A percentile compares a stretch with the other conserved stretches of the same genome.
Conservation (phyloP, 2,113 vertebrate genomes). For the Thunnus maccoyii region DNA sequence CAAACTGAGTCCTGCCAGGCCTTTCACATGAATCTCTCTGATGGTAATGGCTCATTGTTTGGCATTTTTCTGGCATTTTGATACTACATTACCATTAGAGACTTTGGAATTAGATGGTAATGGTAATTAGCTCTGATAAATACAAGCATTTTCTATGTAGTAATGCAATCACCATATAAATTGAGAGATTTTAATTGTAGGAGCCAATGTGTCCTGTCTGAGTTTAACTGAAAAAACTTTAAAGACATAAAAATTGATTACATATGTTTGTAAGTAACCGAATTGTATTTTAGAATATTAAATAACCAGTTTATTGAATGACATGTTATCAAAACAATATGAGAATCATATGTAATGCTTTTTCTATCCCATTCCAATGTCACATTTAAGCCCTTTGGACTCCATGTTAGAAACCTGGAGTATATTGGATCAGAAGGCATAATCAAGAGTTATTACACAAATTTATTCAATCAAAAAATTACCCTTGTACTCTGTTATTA, state of each 20-base stretch:
- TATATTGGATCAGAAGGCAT: slow-evolving; percentile 20
- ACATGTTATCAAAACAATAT: not conserved
- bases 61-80: not conserved
- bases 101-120: not conserved
- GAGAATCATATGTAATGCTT: no score
- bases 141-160: not conserved
- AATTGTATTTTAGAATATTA: no score
- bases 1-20: slow-evolving; percentile 16
- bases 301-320: no score
- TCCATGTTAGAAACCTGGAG: slow-evolving; percentile 11
- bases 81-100: not conserved
- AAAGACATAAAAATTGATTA: no score
- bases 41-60: not conserved
- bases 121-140: not conserved
- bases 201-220: no score
- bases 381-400: not conserved
- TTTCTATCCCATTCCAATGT: not conserved
- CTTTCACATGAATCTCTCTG: slow-evolving; percentile 33
- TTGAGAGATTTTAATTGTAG: no score
- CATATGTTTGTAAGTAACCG: no score
- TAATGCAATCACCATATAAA: no score
- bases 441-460: slow-evolving; percentile 45
- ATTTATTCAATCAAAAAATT: slow-evolving; percentile 31
- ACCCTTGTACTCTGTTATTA: slow-evolving; percentile 4
- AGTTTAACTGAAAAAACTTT: no score